These are phyloP conservation scores for Coranthus polyacanthus DNA, from an alignment of 2,797 vertebrate genomes.

Conservation along the genomic window DNA sequence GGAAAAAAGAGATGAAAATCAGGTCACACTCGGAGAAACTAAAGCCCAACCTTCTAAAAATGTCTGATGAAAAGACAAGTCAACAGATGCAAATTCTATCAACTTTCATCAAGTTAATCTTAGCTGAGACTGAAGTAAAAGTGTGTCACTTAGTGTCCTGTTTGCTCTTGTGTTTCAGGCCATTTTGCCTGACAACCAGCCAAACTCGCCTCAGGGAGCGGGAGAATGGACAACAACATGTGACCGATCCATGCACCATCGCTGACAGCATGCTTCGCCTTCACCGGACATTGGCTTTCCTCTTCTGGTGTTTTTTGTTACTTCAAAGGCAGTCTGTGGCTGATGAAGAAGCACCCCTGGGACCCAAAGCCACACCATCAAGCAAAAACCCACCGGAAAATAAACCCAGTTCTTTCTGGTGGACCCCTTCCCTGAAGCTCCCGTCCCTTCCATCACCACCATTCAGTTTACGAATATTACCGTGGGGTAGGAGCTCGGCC, in stretches of 20 bases:
- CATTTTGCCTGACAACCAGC: conserved; percentile 40
- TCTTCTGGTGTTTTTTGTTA: conserved; percentile 73
- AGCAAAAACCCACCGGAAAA: conserved; percentile 29
- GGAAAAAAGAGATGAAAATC: conserved; percentile 48
- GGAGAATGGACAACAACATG: conserved; percentile 79
- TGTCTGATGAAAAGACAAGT: conserved; percentile 29
- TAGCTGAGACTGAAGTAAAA: conserved; percentile 47
- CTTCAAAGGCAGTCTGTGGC: conserved; percentile 58
- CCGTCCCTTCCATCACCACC: conserved; percentile 22
- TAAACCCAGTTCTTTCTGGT: conserved; percentile 46
- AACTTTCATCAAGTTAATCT: conserved; percentile 29
- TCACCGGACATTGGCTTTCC: conserved; percentile 68
- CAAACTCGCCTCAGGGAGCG: conserved; percentile 58
- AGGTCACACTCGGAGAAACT: conserved; percentile 46
- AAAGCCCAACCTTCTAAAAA: conserved; percentile 23
- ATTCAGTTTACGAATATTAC: conserved; percentile 7
- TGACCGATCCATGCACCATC: conserved; percentile 66
- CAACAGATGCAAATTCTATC: conserved; percentile 46
- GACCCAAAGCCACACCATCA: conserved; percentile 35
- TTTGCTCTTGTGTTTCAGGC: conserved; percentile 77
- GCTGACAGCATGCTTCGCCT: conserved; percentile 83
- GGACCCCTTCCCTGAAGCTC: conserved; percentile 25
- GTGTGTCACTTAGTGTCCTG: conserved; percentile 66
- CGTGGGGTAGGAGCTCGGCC: conserved; percentile 2
- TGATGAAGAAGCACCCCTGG: conserved; percentile 67